phyloP scores from a whole-genome alignment of 2,113 vertebrate species.

The Apodemus sylvaticus region DNA sequence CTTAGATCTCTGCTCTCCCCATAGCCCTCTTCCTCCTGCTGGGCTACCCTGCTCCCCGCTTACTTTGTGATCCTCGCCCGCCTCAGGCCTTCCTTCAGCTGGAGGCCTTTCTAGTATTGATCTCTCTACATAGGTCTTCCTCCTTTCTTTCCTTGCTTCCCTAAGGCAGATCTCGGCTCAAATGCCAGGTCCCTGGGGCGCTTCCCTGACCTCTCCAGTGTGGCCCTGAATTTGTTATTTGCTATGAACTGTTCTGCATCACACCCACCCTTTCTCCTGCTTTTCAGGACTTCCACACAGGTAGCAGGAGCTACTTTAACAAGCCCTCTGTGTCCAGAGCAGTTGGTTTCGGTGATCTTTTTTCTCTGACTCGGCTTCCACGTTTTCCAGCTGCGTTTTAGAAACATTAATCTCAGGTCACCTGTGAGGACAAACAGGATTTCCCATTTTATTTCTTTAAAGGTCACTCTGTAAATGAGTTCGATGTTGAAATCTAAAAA shows the following conservation, averaged over 20 bases:
- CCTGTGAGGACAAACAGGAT: constrained; percentile 13
- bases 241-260: background rate
- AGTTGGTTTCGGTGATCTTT: background rate
- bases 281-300: background rate
- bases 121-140: background rate
- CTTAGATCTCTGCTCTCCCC: background rate
- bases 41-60: background rate
- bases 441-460: constrained; percentile 25
- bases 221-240: background rate
- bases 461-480: constrained; percentile 41
- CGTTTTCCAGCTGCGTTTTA: constrained; percentile 30
- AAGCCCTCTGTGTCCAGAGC: background rate
- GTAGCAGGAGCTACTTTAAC: background rate
- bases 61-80: background rate
- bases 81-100: background rate
- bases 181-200: background rate
- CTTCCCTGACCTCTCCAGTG: background rate
- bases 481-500: constrained; percentile 9
- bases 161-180: background rate
- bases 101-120: background rate
- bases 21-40: background rate
- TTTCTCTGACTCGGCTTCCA: background rate
- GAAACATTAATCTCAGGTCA: constrained; percentile 43
- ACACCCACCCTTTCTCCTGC: accelerated
- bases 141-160: background rate